A percentile compares a stretch with the other conserved stretches of the same genome.
phyloP scores from a whole-genome alignment of 1,140 invertebrate species.

The Drosophila mojavensis region DNA sequence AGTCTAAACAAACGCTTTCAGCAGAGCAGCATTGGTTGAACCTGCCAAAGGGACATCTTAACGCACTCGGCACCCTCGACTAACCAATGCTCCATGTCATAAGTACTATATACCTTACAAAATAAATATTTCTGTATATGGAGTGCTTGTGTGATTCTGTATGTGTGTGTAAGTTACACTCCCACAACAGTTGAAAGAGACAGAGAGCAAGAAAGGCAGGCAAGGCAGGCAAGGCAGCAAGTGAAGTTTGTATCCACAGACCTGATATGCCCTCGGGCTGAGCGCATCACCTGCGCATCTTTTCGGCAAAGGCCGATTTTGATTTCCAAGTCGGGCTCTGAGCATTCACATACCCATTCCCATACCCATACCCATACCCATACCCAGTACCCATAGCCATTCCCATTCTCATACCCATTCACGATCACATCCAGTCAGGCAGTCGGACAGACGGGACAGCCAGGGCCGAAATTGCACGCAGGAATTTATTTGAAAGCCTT shows the following conservation, averaged over 20 bases:
- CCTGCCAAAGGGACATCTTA: too few species aligned
- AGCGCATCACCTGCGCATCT: slow-evolving; percentile 60
- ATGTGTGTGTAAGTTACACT: slow-evolving; percentile 31
- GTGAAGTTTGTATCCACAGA: not conserved
- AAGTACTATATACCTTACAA: slow-evolving; percentile 33
- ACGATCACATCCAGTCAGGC: slow-evolving; percentile 24
- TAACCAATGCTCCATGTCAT: not conserved
- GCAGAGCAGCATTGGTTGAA: not conserved
- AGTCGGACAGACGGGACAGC: not conserved
- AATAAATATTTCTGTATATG: slow-evolving; percentile 3
- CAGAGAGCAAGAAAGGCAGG: not conserved
- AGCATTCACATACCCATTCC: slow-evolving; percentile 14
- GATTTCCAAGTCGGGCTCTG: slow-evolving; percentile 21
- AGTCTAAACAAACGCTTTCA: not conserved
- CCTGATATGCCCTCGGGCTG: slow-evolving; percentile 37
- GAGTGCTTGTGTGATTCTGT: not conserved
- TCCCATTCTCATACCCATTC: slow-evolving; percentile 11
- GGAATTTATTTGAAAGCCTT: slow-evolving; percentile 71
- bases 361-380: slow-evolving; percentile 31
- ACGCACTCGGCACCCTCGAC: too few species aligned
- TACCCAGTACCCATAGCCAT: slow-evolving; percentile 17
- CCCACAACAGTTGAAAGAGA: slow-evolving; percentile 45
- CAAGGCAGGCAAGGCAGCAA: not conserved
- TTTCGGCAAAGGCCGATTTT: slow-evolving; percentile 12
- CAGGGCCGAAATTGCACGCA: slow-evolving; percentile 56